These are phyloP conservation scores for Jordanella pulchra DNA, from an alignment of 2,797 vertebrate species.

Conservation along the genomic window DNA sequence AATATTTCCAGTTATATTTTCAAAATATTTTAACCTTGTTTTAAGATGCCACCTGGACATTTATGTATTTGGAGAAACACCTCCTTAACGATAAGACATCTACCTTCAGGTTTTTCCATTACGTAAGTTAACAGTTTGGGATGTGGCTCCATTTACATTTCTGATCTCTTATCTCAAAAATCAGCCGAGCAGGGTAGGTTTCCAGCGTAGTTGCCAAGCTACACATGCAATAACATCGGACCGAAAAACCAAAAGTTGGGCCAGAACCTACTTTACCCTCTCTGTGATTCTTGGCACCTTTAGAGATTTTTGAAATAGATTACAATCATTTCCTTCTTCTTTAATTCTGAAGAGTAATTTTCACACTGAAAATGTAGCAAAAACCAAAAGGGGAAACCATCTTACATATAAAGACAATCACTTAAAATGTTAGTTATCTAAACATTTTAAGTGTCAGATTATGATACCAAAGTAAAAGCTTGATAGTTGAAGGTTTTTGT, in stretches of 20 bases:
- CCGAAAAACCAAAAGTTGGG: neutral
- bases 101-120: neutral
- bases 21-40: too few relatives aligned
- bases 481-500: neutral
- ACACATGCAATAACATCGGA: neutral
- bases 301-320: neutral
- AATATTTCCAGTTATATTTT: too few relatives aligned
- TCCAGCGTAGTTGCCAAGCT: neutral
- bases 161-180: neutral
- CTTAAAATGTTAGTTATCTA: neutral
- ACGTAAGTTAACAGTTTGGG: too few relatives aligned
- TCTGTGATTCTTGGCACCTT: neutral
- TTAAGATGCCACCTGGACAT: neutral
- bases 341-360: neutral
- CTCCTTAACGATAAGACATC: neutral
- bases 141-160: neutral
- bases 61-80: too few relatives aligned
- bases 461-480: neutral
- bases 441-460: neutral
- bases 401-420: neutral
- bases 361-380: neutral
- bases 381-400: neutral
- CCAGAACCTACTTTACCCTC: neutral
- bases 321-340: too few relatives aligned
- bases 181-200: neutral